Evolutionary conservation across 2,888 invertebrate species (phyloP).

Genomic region (Rhorus exstirpatorius): DNA sequence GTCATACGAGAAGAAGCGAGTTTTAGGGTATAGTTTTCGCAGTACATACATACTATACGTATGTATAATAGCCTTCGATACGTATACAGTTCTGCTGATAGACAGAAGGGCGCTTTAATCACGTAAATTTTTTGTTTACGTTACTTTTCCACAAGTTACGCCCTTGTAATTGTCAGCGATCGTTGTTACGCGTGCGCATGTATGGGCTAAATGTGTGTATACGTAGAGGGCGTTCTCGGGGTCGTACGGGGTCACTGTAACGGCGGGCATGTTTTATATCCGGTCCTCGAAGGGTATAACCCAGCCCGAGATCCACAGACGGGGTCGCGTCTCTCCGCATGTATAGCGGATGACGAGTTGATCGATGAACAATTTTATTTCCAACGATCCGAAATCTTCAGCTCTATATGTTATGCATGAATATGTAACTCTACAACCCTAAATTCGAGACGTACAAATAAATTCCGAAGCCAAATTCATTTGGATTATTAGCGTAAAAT

Average conservation of each 20-base stretch:
- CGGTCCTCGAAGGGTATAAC: constrained; percentile 44
- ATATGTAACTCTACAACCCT: constrained; percentile 9
- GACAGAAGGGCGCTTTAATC: constrained; percentile 21
- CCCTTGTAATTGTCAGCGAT: background rate
- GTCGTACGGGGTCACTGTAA: constrained; percentile 64
- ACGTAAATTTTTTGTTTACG: background rate
- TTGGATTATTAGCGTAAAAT: background rate
- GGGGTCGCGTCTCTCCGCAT: too few relatives aligned
- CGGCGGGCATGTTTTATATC: constrained; percentile 29
- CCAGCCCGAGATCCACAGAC: constrained; percentile 45
- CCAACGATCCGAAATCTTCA: constrained; percentile 1
- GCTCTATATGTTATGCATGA: constrained; percentile 12
- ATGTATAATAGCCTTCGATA: constrained; percentile 3
- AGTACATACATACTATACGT: constrained; percentile 5
- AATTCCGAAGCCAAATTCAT: background rate
- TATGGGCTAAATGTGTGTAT: background rate
- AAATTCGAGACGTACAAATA: background rate
- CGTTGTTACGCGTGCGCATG: background rate
- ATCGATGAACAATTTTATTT: constrained; percentile 39
- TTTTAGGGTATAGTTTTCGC: constrained; percentile 34
- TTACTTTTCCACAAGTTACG: background rate
- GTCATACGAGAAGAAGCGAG: constrained; percentile 53
- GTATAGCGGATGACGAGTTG: constrained; percentile 18
- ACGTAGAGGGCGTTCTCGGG: constrained; percentile 34
- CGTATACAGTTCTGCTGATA: too few relatives aligned